Conservation (phyloP, 2,888 invertebrate genomes). For the Trachelus troglodyta region DNA sequence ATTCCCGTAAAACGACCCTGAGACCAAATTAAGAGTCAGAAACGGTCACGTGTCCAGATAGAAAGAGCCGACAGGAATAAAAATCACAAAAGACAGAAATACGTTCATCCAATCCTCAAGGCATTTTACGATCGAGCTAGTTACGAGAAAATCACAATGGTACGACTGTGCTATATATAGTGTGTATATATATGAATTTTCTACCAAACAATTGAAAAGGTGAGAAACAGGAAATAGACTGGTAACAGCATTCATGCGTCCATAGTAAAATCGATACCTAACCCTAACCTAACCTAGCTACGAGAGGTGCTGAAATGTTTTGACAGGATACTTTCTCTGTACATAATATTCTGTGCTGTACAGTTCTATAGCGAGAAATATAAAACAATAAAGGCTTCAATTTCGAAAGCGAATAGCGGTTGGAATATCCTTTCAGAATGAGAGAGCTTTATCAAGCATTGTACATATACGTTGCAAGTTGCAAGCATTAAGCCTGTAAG, state of each 20-base stretch:
- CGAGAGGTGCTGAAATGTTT: neutral
- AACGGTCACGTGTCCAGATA: neutral
- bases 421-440: neutral
- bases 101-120: neutral
- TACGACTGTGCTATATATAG: neutral
- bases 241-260: neutral
- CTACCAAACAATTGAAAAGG: neutral
- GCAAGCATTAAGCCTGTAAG: neutral
- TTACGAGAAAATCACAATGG: neutral
- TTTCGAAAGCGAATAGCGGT: neutral
- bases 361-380: neutral
- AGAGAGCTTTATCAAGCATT: neutral
- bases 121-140: neutral
- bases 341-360: neutral
- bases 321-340: neutral
- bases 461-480: neutral
- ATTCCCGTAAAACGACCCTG: neutral
- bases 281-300: neutral
- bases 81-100: neutral
- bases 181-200: neutral
- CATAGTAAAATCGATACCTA: neutral
- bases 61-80: neutral
- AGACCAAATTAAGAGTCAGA: neutral
- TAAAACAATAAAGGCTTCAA: neutral
- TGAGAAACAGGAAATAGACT: neutral